Base-by-base conservation (phyloP, 2,888 invertebrate genomes). In the Pherbina coryleti region DNA sequence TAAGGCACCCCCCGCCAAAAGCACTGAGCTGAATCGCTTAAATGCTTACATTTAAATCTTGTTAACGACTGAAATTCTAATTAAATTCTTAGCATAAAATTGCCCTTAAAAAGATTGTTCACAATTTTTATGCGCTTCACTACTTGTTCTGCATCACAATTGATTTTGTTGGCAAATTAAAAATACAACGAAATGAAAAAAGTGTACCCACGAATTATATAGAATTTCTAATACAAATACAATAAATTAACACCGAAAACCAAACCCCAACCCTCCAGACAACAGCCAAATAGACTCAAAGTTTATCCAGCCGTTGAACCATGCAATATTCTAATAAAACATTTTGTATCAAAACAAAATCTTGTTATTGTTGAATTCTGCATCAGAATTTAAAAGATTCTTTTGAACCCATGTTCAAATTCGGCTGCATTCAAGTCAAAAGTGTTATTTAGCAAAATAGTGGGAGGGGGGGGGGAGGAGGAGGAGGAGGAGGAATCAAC, bases 81-180 rank as follows among this genome's bases (percentile, higher is more conserved):
- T 75, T 75, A 75, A 75, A 75, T 75, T 75, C 75, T 51, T 75
- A 51, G 14, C 60, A 62, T 62, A 51, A 74, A 62, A 55, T 4
- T 44, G 44, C 44, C 44, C 44, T 44, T 44, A 11, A 44, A 44
- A 44, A 44, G 44, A 44, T 44, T 44, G 44, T 44, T 11, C 44
- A 44, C 44, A 44, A 44, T 7, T 7, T 44, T 44, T 44, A 44
- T 44, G 44, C 44, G 44, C 44, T 44, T 44, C 14, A 44, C 44
- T 44, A 44, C 44, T 44, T 11, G 11, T 44, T 44, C 44, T 44
- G 44, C 44, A 44, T 44, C 2, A 44, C 44, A 44, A 44, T 44
- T 44, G 44, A 44, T 44, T 44, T 44, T 44, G 44, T 44, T 44
- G 44, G 44, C 11, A 44, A 44, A 44, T 44, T 44, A 44, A 44